These are phyloP conservation scores for Geopemphigus sp. DNA, from an alignment of 1,140 invertebrate species.

Conservation along the genomic window DNA sequence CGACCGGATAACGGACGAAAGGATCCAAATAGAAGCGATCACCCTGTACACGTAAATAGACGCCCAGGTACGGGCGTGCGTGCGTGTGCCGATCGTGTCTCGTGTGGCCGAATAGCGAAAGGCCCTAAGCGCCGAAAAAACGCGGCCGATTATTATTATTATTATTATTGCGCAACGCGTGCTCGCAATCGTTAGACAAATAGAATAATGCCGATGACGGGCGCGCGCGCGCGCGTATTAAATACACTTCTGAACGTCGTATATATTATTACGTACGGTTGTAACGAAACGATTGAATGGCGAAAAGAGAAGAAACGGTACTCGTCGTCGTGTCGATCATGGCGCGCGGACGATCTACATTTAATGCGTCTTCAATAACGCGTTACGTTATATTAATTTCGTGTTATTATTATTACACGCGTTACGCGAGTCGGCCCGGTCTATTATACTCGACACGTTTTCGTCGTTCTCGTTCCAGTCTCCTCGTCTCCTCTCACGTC, in stretches of 20 bases:
- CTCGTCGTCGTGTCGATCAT: slow-evolving; percentile 8
- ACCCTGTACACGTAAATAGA: too few relatives aligned
- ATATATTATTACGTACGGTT: background rate
- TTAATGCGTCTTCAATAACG: slow-evolving; percentile 40
- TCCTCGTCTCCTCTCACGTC: too few relatives aligned
- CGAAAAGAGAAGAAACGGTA: background rate
- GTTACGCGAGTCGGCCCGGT: background rate
- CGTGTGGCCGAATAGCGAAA: background rate
- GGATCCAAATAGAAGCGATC: too few relatives aligned
- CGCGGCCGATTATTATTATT: background rate
- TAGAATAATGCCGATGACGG: too few relatives aligned
- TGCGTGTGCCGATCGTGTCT: background rate
- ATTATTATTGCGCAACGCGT: background rate
- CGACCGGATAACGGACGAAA: too few relatives aligned
- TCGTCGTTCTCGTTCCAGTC: background rate
- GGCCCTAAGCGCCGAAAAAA: background rate
- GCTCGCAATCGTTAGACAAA: background rate
- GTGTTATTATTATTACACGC: background rate
- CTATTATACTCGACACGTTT: background rate
- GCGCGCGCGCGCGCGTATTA: too few relatives aligned
- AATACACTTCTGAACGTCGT: too few relatives aligned
- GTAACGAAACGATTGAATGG: background rate
- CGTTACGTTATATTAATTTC: slow-evolving; percentile 42
- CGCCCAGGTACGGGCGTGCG: too few relatives aligned
- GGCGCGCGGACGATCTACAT: slow-evolving; percentile 20